Evolutionary conservation across 2,113 vertebrate genomes (phyloP), one percentile per base, ranked within the genome.

Genomic region (Mirounga angustirostris): DNA sequence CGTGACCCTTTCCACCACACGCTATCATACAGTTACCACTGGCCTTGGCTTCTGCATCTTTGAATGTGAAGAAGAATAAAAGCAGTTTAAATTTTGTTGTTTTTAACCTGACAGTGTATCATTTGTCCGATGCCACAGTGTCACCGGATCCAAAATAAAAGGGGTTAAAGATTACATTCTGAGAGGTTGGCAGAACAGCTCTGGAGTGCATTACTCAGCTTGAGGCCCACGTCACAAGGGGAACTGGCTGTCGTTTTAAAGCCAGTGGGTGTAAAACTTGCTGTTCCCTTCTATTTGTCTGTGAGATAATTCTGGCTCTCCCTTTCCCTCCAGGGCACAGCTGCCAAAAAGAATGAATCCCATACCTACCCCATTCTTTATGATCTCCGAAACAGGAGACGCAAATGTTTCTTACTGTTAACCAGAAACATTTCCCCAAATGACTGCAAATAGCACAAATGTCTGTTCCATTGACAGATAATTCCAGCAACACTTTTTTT

Each of bases 301-400:
- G 89, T 98, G 97, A 79, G 90, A 91, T 97, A 94, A 97, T 87
- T 91, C 91, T 97, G 98, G 81, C 96, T 95, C 78, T 76, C 82
- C 84, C 40, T 96, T 89, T 95, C 91, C 93, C 89, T 96, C 92
- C 3, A 3, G 85, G 78, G 11, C 54, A 3, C 3, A 0, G 1
- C 52, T 98, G 91, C 97, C 97, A 98, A 93, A 94, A 92, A 69
- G 89, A 97, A 95, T 89, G 81, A 97, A 91, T 97, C 94, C 92
- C 93, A 90, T 96, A 97, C 97, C 96, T 92, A 92, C 93, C 89
- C 74, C 61, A 95, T 87, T 76, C 82, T 54, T 22, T 65, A 91
- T 88, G 97, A 92, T 58, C 97, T 85, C 95, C 21, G 63, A 79
- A 98, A 98, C 92, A 90, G 90, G 56, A 92, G 36, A 67, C 84